phyloP scores from a whole-genome alignment of 1,140 invertebrate genomes.

The Euschistus heros region DNA sequence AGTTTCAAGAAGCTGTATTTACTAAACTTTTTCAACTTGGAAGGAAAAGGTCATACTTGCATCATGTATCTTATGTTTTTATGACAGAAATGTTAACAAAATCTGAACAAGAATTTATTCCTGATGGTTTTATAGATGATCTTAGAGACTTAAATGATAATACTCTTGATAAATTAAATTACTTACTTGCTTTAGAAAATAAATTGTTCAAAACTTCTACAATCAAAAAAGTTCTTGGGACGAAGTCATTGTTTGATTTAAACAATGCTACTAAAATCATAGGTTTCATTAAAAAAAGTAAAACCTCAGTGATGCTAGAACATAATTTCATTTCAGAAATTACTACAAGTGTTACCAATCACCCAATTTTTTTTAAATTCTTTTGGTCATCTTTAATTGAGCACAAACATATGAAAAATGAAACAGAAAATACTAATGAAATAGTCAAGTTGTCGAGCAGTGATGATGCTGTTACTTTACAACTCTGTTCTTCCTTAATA shows the following conservation, averaged over 20 bases:
- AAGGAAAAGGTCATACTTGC: conserved; percentile 1
- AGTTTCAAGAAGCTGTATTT: background rate
- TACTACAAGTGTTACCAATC: background rate
- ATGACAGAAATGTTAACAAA: background rate
- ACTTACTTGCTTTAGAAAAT: background rate
- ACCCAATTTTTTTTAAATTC: background rate
- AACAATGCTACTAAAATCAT: background rate
- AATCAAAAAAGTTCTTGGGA: conserved; percentile 3
- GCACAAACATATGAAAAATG: background rate
- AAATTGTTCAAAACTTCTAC: background rate
- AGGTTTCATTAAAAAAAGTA: background rate
- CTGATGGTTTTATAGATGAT: conserved; percentile 4
- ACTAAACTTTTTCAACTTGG: background rate
- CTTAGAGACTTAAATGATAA: background rate
- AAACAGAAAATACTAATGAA: background rate
- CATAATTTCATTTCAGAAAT: background rate
- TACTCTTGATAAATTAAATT: conserved; percentile 1
- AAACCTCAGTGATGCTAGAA: background rate
- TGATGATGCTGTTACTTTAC: background rate
- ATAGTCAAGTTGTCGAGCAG: too few species aligned
- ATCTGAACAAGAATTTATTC: background rate
- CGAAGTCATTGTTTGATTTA: background rate
- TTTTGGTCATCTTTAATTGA: conserved; percentile 1
- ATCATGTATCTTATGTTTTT: background rate
- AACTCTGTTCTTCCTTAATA: background rate